These are phyloP conservation scores for Drosophila kurseongensis DNA, from an alignment of 1,140 invertebrate genomes.

Conservation along the genomic window DNA sequence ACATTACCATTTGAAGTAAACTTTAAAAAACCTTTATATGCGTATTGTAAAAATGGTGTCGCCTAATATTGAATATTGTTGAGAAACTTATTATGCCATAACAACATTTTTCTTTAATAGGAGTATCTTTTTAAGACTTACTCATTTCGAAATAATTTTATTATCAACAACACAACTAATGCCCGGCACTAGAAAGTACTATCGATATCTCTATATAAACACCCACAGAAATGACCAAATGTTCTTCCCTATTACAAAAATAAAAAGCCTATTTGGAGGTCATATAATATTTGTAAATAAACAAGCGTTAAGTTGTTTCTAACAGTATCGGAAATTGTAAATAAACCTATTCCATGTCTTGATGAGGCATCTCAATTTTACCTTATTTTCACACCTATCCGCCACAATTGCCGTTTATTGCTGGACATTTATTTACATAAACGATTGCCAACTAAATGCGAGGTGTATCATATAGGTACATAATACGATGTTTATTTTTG, in stretches of 20 bases:
- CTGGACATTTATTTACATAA: constrained; percentile 44
- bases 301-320: constrained; percentile 8
- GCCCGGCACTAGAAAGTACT: not conserved
- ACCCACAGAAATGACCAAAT: not conserved
- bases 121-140: too few relatives aligned
- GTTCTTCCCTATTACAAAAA: not conserved
- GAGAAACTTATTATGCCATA: too few relatives aligned
- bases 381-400: constrained; percentile 40
- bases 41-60: too few relatives aligned
- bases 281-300: constrained; percentile 16
- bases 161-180: constrained; percentile 3
- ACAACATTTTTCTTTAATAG: too few relatives aligned
- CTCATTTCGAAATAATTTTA: not conserved
- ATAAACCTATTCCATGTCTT: not conserved
- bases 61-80: too few relatives aligned
- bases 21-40: too few relatives aligned
- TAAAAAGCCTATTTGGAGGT: not conserved
- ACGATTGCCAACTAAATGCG: constrained; percentile 48
- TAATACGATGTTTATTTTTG: constrained; percentile 46
- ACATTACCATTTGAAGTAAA: too few relatives aligned
- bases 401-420: constrained; percentile 54
- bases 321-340: constrained; percentile 18
- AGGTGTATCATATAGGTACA: constrained; percentile 5
- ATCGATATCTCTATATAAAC: not conserved
- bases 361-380: constrained; percentile 8